phyloP scores from a whole-genome alignment of 37 sponge, comb jelly and placozoan species.

The Diacarnus erythraeanus region DNA sequence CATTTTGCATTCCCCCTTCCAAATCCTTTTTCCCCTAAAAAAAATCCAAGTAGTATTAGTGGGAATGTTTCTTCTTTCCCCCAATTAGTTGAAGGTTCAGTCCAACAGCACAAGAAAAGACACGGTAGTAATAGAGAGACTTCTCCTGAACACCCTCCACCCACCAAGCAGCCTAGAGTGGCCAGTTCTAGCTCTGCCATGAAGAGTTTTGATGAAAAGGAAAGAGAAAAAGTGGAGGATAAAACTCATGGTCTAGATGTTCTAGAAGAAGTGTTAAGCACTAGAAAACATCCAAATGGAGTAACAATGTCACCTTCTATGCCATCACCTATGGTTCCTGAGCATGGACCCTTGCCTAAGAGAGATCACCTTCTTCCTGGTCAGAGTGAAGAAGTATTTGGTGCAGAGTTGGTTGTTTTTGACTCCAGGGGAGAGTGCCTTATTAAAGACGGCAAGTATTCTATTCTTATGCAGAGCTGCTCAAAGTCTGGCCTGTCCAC shows the following conservation, averaged over 20 bases:
- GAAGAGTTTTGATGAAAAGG: background rate
- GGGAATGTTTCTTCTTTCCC: background rate
- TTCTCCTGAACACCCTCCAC: conserved; percentile 1
- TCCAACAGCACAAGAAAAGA: background rate
- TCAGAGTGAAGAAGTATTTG: conserved; percentile 8
- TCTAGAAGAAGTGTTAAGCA: background rate
- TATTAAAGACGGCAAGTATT: conserved; percentile 58
- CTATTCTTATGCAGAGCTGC: conserved; percentile 43
- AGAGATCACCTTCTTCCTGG: background rate
- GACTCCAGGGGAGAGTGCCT: conserved; percentile 70
- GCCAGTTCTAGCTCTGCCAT: background rate
- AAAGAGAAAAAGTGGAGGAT: background rate
- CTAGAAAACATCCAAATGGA: background rate
- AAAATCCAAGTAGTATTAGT: background rate
- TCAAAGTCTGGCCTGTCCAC: background rate
- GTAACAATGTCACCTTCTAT: background rate
- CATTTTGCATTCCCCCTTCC: background rate
- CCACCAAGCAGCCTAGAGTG: background rate
- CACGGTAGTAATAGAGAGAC: background rate
- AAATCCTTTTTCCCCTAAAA: background rate
- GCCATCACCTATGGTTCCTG: background rate
- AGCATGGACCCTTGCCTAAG: background rate
- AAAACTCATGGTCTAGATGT: background rate
- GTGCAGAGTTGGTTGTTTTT: conserved; percentile 61
- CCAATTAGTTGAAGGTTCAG: background rate